Evolutionary conservation across 2,113 vertebrate species (phyloP), one percentile per base, ranked within the genome.

Genomic region (Kryptolebias marmoratus): DNA sequence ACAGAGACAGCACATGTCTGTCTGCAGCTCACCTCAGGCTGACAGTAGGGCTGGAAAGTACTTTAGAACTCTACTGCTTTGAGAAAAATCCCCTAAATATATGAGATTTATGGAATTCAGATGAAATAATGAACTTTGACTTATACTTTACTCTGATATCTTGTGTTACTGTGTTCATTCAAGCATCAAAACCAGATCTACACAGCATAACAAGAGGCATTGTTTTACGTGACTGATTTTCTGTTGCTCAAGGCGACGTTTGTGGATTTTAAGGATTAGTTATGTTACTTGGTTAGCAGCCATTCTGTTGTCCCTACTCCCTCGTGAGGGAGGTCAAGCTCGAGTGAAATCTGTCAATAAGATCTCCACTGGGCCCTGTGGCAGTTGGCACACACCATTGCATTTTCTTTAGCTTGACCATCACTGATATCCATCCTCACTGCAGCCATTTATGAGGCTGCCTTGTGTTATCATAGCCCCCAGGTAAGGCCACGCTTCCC

Each of bases 281-380:
- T 45, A 47, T 65, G 53, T 62, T 73, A 69, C 76, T 80, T 64
- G 56, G 67, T 60, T 61, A 58, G 71, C 56, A 75, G 59, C 57
- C 31, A 73, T 50, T 54, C 30, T 0, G 39, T 65, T 64, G 66
- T 73, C 62, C 22, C 53, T 55, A 67, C 72, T 71, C 67, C 74
- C 70, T 80, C 16, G 60, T 58, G 80, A 71, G 78, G 77, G 84
- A 87, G 83, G 85, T 87, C 84, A 83, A 67, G 82, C 85, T 76
- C 79, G 74, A 89, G 47, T 85, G 68, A 83, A 84, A 84, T 77
- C 70, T 48, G 44, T 84, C 87, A 86, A 80, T 85, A 76, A 80
- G 81, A 86, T 55, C 79, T 75, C 64, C 58, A 44, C 60, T 31
- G 72, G 75, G 60, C 86, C 68, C 73, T 18, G 42, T 53, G 73